A percentile compares a stretch with the other conserved stretches of the same genome.
These are phyloP conservation scores for Mobula hypostoma DNA, from an alignment of 2,113 vertebrate species.

Conservation along the genomic window DNA sequence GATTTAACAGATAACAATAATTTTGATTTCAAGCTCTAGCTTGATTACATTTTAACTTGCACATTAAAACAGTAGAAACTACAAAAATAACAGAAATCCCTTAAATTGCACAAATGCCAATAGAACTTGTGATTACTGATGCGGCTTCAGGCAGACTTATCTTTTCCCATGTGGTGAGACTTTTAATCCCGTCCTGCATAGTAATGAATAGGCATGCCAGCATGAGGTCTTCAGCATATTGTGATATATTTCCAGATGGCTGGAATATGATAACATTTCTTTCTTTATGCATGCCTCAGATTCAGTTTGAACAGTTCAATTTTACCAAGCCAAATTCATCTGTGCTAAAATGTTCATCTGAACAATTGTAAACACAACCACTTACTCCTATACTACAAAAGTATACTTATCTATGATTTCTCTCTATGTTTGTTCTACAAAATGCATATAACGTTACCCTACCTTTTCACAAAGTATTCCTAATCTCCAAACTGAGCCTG, in stretches of 20 bases:
- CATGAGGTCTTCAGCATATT: background rate
- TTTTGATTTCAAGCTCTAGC: background rate
- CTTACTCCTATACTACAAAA: constrained; percentile 25
- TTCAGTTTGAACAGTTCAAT: constrained; percentile 7
- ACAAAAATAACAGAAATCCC: constrained; percentile 5
- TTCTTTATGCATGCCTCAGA: constrained; percentile 27
- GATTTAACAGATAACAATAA: background rate
- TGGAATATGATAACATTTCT: constrained; percentile 23
- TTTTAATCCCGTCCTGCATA: constrained; percentile 22
- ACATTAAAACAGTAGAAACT: background rate
- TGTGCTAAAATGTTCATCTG: constrained; percentile 26
- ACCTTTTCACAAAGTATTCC: constrained; percentile 20
- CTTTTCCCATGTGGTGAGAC: background rate
- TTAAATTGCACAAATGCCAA: background rate
- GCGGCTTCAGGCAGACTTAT: constrained; percentile 8
- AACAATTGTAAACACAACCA: constrained; percentile 31
- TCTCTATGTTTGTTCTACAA: background rate
- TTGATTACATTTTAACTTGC: background rate
- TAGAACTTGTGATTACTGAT: constrained; percentile 25
- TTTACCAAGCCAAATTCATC: constrained; percentile 16
- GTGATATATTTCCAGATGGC: constrained; percentile 5
- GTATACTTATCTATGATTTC: constrained; percentile 36
- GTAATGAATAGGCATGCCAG: constrained; percentile 29
- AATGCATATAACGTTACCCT: constrained; percentile 25
- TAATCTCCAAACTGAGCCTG: background rate